These are phyloP conservation scores for Callaeas wilsoni DNA, from an alignment of 2,113 vertebrate species.

Conservation along the genomic window DNA sequence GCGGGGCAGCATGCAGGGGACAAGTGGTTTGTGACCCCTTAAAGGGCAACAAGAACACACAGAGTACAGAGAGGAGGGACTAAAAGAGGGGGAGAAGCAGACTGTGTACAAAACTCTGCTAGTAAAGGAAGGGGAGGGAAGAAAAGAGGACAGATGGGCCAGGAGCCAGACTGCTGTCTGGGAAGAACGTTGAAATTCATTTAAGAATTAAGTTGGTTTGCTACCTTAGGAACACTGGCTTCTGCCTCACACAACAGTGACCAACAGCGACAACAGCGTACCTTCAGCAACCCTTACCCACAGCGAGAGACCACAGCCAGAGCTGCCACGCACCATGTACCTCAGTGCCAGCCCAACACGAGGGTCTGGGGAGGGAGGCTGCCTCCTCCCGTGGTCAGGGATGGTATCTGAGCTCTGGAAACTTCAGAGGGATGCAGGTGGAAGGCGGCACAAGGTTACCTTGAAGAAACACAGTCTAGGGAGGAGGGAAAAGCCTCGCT, in stretches of 20 bases:
- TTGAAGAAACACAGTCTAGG: rapidly evolving
- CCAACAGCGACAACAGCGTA: not conserved
- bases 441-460: not conserved
- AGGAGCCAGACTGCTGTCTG: not conserved
- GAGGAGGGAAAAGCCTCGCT: not conserved
- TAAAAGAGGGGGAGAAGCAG: not conserved
- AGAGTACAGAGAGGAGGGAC: not conserved
- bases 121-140: not conserved
- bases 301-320: not conserved
- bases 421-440: not conserved
- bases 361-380: not conserved
- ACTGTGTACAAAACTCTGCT: not conserved
- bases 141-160: not conserved
- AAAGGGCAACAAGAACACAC: not conserved
- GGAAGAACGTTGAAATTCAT: not conserved
- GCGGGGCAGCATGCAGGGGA: not conserved
- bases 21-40: not conserved
- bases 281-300: not conserved
- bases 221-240: not conserved
- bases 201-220: not conserved
- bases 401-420: not conserved
- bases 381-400: not conserved
- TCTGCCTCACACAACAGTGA: not conserved
- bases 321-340: rapidly evolving
- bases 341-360: not conserved